These are phyloP conservation scores for Poliocrania exsul DNA, from an alignment of 2,797 vertebrate species.

Conservation along the genomic window DNA sequence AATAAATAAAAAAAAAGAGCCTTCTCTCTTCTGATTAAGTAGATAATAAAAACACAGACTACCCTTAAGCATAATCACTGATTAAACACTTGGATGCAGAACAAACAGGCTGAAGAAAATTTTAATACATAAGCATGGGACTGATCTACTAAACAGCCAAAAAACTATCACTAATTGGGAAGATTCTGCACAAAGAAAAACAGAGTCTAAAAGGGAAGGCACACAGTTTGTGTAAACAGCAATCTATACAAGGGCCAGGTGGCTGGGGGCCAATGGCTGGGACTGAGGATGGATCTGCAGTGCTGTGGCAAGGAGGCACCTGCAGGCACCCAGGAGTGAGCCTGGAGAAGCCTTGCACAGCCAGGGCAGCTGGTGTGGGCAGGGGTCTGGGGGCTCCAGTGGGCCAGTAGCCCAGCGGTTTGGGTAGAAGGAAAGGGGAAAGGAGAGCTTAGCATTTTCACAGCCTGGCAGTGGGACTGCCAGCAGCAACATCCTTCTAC, in stretches of 20 bases:
- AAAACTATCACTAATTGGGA: background rate
- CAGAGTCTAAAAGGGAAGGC: background rate
- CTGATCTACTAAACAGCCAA: background rate
- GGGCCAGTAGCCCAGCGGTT: rapidly evolving
- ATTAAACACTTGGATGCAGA: background rate
- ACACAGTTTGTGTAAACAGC: background rate
- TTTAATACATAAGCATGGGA: background rate
- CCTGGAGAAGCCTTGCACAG: background rate
- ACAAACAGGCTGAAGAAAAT: slow-evolving; percentile 27
- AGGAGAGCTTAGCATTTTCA: background rate
- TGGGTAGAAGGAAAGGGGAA: background rate
- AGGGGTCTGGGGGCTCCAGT: rapidly evolving
- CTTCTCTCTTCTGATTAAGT: slow-evolving; percentile 4
- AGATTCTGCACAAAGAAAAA: background rate
- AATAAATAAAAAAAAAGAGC: background rate
- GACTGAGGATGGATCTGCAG: background rate
- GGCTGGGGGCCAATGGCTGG: rapidly evolving
- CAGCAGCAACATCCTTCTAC: background rate
- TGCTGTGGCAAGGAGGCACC: rapidly evolving
- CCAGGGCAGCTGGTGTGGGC: background rate
- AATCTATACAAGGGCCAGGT: rapidly evolving
- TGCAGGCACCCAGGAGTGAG: background rate
- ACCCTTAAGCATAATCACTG: background rate
- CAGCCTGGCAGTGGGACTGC: background rate
- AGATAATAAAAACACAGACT: background rate